Percentiles rank a stretch among this genome's conserved stretches.
These are phyloP conservation scores for Gallinago nigripennis DNA, from an alignment of 2,797 vertebrate species.

Conservation along the genomic window DNA sequence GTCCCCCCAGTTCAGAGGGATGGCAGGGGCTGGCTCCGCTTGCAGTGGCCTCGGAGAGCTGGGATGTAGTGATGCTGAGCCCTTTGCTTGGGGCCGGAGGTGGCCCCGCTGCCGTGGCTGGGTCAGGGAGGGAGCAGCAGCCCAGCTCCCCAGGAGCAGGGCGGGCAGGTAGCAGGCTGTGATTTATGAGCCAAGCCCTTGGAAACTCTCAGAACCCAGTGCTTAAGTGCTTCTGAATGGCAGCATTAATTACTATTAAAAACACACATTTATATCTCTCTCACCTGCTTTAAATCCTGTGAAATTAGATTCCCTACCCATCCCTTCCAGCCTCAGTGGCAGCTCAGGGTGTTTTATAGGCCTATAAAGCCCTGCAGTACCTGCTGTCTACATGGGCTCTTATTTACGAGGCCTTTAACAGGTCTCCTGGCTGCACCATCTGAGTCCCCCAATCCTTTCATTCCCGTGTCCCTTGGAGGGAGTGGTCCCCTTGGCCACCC, in stretches of 20 bases:
- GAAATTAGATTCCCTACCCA: constrained; percentile 72
- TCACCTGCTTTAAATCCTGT: constrained; percentile 75
- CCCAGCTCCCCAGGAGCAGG: background rate
- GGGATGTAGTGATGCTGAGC: rapidly evolving
- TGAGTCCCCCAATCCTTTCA: background rate
- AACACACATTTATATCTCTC: constrained; percentile 74
- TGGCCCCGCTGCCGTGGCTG: rapidly evolving
- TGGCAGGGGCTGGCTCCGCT: background rate
- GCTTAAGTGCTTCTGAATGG: constrained; percentile 70
- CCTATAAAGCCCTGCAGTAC: constrained; percentile 66
- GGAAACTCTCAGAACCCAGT: constrained; percentile 33
- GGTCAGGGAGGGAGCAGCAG: background rate
- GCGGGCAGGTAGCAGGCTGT: background rate
- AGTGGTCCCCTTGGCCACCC: background rate
- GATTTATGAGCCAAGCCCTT: constrained; percentile 48
- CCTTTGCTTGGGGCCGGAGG: background rate
- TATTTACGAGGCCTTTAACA: constrained; percentile 69
- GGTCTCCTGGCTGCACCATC: constrained; percentile 32
- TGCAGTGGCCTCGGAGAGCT: rapidly evolving
- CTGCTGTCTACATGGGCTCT: constrained; percentile 56
- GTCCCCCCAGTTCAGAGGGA: rapidly evolving
- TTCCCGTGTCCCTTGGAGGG: background rate
- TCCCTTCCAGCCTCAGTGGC: constrained; percentile 55
- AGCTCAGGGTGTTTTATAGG: constrained; percentile 69
- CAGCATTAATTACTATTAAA: constrained; percentile 75